A percentile compares a stretch with the other conserved stretches of the same genome.
Conservation (phyloP, 2,888 invertebrate genomes). For the Petrolisthes manimaculis region DNA sequence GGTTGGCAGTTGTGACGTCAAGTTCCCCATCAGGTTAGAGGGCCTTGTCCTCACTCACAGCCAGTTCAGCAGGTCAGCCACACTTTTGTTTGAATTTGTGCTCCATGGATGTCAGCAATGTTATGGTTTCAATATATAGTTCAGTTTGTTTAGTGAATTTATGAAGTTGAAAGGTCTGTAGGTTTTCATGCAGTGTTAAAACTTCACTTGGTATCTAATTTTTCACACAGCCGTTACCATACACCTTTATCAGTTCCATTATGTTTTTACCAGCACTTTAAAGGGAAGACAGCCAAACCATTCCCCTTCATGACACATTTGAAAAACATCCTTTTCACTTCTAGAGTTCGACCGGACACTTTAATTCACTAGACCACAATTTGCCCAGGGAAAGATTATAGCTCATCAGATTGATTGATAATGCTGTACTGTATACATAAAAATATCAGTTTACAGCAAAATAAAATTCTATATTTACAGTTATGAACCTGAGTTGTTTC, state of each 20-base stretch:
- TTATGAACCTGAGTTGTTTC: slow-evolving; percentile 98
- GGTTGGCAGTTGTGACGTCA: slow-evolving; percentile 89
- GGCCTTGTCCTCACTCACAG: slow-evolving; percentile 85
- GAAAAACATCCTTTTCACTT: not conserved
- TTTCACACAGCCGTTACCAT: no score
- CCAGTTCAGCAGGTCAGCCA: slow-evolving; percentile 77
- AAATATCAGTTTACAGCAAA: not conserved
- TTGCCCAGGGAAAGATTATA: not conserved
- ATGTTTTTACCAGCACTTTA: no score
- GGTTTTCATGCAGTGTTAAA: no score
- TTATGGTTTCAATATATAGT: no score
- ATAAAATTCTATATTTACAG: slow-evolving; percentile 71
- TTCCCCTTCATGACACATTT: not conserved
- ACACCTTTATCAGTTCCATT: no score
- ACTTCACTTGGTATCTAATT: no score
- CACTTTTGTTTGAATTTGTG: no score
- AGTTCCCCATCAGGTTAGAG: slow-evolving; percentile 85
- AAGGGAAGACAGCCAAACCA: no score
- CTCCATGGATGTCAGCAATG: no score
- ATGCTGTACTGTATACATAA: not conserved
- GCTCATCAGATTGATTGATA: not conserved
- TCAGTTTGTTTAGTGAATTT: no score
- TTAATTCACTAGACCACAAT: not conserved
- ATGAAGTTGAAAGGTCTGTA: no score
- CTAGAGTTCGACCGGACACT: not conserved